Evolutionary conservation across 2,888 invertebrate genomes (phyloP).

Genomic region (Drosophila monieri): DNA sequence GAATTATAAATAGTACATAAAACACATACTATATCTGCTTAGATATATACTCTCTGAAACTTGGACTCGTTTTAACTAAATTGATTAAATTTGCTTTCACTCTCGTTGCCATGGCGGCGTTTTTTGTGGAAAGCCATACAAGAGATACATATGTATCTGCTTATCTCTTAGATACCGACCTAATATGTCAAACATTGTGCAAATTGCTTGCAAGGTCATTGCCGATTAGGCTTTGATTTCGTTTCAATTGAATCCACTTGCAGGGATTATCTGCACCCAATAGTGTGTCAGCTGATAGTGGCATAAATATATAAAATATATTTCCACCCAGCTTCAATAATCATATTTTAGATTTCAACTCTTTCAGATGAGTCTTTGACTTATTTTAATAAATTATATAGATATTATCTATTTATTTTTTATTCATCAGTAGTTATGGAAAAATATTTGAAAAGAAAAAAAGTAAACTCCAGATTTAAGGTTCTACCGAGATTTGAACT

Average conservation of each 20-base stretch:
- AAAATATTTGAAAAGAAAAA: neutral
- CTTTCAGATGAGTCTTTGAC: neutral
- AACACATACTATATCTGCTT: conserved; percentile 43
- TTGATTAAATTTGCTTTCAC: conserved; percentile 70
- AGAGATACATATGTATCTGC: conserved; percentile 17
- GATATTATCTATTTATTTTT: neutral
- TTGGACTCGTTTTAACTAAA: conserved; percentile 43
- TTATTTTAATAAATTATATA: neutral
- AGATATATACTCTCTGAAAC: conserved; percentile 5
- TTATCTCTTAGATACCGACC: conserved; percentile 13
- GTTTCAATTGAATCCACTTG: conserved; percentile 4
- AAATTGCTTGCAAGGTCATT: conserved; percentile 54
- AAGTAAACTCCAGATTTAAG: conserved; percentile 24
- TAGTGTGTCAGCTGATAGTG: conserved; percentile 16
- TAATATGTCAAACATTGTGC: conserved; percentile 19
- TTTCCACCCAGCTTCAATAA: no score
- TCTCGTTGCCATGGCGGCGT: conserved; percentile 61
- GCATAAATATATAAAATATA: neutral
- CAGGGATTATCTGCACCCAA: conserved; percentile 4
- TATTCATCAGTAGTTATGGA: neutral
- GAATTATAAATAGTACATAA: conserved; percentile 57
- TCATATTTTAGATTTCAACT: neutral
- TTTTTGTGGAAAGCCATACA: conserved; percentile 8
- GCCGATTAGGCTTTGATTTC: conserved; percentile 30
- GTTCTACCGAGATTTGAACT: conserved; percentile 85